Evolutionary conservation across 2,113 vertebrate species (phyloP).

Genomic region (Machaerirhynchus nigripectus): DNA sequence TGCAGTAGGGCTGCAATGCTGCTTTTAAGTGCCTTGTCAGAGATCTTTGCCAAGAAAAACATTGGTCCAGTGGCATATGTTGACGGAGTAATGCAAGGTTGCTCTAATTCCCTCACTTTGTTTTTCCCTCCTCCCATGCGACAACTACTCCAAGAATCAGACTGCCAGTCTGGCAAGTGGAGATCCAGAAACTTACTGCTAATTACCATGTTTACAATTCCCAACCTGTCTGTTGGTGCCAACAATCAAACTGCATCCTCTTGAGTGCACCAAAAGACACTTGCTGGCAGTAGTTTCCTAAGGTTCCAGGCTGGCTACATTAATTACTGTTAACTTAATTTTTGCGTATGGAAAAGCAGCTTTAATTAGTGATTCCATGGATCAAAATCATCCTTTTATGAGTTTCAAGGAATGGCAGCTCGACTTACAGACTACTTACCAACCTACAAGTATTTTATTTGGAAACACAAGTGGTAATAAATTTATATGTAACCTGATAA

Average conservation of each 20-base stretch:
- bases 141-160: constrained; percentile 71
- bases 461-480: background rate
- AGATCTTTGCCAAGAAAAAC: constrained; percentile 75
- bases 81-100: constrained; percentile 63
- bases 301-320: constrained; percentile 74
- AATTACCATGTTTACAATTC: constrained; percentile 80
- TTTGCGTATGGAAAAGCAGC: constrained; percentile 45
- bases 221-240: constrained; percentile 74
- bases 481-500: constrained; percentile 9
- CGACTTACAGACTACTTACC: background rate
- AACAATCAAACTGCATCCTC: constrained; percentile 73
- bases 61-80: constrained; percentile 74
- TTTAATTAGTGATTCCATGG: constrained; percentile 62
- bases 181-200: constrained; percentile 78
- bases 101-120: constrained; percentile 75
- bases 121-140: constrained; percentile 64
- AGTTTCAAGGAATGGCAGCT: constrained; percentile 34
- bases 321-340: constrained; percentile 77
- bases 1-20: constrained; percentile 45
- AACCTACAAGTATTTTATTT: constrained; percentile 5
- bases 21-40: constrained; percentile 61
- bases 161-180: constrained; percentile 73
- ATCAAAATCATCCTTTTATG: constrained; percentile 54
- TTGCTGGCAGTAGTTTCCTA: constrained; percentile 71
- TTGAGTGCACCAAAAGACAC: constrained; percentile 71